Evolutionary conservation across 2,797 vertebrate species (phyloP).

Genomic region (Falco berigora): DNA sequence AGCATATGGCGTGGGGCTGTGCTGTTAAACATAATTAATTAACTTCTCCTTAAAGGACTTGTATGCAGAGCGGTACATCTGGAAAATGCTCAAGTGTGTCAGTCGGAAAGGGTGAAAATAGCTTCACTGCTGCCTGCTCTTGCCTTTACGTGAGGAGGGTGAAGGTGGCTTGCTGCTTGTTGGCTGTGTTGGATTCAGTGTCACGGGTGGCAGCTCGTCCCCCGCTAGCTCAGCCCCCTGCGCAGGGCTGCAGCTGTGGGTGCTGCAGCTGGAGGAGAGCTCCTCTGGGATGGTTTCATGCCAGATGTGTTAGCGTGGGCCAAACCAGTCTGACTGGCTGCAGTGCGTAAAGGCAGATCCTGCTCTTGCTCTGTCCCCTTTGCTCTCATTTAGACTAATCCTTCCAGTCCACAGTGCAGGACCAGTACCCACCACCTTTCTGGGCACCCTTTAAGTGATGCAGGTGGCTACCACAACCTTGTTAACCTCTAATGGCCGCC

Average conservation of each 20-base stretch:
- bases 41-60: background rate
- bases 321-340: background rate
- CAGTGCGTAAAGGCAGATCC: background rate
- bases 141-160: background rate
- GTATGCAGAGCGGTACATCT: background rate
- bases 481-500: no score
- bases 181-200: fast-evolving
- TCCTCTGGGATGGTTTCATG: background rate
- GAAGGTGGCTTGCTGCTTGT: background rate
- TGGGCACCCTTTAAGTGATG: background rate
- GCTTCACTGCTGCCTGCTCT: background rate
- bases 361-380: background rate
- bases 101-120: background rate
- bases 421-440: background rate
- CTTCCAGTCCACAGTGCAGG: background rate
- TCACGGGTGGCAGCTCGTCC: fast-evolving
- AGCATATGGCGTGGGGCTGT: no score
- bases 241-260: background rate
- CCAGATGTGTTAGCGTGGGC: background rate
- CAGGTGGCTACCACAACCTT: background rate
- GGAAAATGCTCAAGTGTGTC: no score
- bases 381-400: background rate
- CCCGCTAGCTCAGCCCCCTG: background rate
- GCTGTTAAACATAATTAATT: background rate
- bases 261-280: background rate